Conservation (phyloP, 1,140 invertebrate species). For the Epicauta chinensis region DNA sequence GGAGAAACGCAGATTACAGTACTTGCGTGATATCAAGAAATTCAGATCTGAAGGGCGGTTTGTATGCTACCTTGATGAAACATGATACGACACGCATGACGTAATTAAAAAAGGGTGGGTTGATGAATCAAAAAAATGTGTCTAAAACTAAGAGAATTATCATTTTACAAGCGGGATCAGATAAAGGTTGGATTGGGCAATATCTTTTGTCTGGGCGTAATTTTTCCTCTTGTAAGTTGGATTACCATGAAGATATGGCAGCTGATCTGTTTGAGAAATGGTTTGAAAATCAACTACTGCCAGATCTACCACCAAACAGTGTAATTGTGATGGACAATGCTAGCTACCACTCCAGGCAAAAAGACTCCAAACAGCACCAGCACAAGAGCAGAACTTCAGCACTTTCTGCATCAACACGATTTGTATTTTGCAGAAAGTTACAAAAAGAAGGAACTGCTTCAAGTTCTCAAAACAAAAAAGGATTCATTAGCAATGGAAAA, state of each 20-base stretch:
- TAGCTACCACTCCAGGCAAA: conserved; percentile 7
- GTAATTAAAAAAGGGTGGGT: conserved; percentile 7
- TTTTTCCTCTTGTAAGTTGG: conserved; percentile 13
- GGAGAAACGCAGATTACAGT: neutral
- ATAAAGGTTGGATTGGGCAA: conserved; percentile 23
- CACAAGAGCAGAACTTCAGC: neutral
- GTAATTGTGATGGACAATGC: conserved; percentile 22
- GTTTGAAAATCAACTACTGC: conserved; percentile 9
- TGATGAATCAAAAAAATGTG: conserved; percentile 8
- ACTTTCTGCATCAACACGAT: neutral
- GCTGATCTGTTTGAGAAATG: conserved; percentile 15
- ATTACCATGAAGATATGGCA: conserved; percentile 24
- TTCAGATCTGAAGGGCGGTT: neutral
- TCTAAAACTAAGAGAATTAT: conserved; percentile 26
- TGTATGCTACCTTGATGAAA: conserved; percentile 7
- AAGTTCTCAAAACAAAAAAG: neutral
- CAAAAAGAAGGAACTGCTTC: neutral
- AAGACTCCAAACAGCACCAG: conserved; percentile 9
- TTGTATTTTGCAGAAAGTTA: neutral
- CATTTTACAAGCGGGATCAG: conserved; percentile 30
- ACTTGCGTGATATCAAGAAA: neutral
- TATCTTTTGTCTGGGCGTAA: conserved; percentile 26
- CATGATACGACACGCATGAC: conserved; percentile 5
- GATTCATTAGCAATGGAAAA: neutral
- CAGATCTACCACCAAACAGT: conserved; percentile 13